Evolutionary conservation across 1,140 invertebrate species (phyloP), one percentile per base, ranked within the genome.

Genomic region (Trigoniulus corallinus): DNA sequence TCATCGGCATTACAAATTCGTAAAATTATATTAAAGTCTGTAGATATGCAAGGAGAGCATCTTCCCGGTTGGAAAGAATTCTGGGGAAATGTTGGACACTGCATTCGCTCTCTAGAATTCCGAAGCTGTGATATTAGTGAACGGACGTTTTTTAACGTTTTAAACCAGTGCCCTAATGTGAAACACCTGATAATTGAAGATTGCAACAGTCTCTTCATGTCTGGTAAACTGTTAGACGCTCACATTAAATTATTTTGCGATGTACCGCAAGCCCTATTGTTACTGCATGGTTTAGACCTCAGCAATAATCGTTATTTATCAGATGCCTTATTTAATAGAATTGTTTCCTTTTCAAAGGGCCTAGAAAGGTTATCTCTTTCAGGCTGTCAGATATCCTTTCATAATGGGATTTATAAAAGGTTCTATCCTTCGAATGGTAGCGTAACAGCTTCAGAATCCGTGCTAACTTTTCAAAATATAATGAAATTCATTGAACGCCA

Each of bases 171-270:
- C 57, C 64, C 61, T 21, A 71, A 74, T 60, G 61, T 83, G 25
- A 67, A 72, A 57, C 61, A 61, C 51, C 64, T 83, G 2, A 71
- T 73, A 53, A 67, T 82, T 21, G 71, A 72, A 54, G 71, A 69
- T 41, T 82, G 79, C 57, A 73, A 77, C 56, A 77, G 79, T 47
- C 64, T 81, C 12, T 76, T 82, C 44, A 82, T 82, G 76, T 76
- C 77, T 24, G 81, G 80, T 12, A 71, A 72, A 1, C 63, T 83
- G 21, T 60, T 82, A 39, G 77, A 78, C 56, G 69, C 70, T 52
- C 66, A 71, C 54, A 64, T 64, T 26, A 34, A 7, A 15, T n/a
- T n/a, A n/a, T n/a, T n/a, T n/a, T n/a, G n/a, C n/a, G 75, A 75
- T 56, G 63, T 70, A 25, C 62, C 70, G 46, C 59, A 69, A 40